These are phyloP conservation scores for Lacanobia oleracea DNA, from an alignment of 2,888 invertebrate genomes.

Conservation along the genomic window DNA sequence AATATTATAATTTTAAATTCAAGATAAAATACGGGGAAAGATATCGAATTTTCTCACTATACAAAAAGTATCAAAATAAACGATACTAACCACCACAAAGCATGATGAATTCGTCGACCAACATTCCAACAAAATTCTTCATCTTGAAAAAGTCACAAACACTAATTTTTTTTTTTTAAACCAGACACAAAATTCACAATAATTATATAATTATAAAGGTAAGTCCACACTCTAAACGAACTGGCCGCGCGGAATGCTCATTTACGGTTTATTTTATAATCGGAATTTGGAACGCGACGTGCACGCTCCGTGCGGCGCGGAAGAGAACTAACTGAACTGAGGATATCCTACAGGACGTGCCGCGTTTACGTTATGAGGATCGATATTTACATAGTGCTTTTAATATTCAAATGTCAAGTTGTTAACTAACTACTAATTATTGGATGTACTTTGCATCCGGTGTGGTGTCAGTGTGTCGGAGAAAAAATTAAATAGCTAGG, in stretches of 20 bases:
- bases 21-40: too few relatives aligned
- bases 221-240: conserved; percentile 69
- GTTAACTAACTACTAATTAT: conserved; percentile 71
- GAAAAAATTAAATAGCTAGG: conserved; percentile 18
- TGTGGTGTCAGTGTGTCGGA: conserved; percentile 13
- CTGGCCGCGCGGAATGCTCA: conserved; percentile 68
- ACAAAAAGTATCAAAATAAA: conserved; percentile 11
- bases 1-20: too few relatives aligned
- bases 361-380: conserved; percentile 84
- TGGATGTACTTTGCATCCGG: conserved; percentile 57
- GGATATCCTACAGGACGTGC: conserved; percentile 89
- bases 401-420: conserved; percentile 83
- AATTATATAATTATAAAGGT: conserved; percentile 62
- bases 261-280: conserved; percentile 78
- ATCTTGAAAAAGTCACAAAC: conserved; percentile 47
- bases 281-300: conserved; percentile 80
- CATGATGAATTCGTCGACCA: conserved; percentile 43
- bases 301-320: conserved; percentile 84
- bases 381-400: conserved; percentile 89
- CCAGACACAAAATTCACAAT: conserved; percentile 47
- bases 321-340: conserved; percentile 84
- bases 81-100: conserved; percentile 50
- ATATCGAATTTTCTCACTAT: neutral
- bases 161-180: conserved; percentile 14
- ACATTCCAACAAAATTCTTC: conserved; percentile 53